Evolutionary conservation across 2,888 invertebrate genomes (phyloP).

Genomic region (Dilophus febrilis): DNA sequence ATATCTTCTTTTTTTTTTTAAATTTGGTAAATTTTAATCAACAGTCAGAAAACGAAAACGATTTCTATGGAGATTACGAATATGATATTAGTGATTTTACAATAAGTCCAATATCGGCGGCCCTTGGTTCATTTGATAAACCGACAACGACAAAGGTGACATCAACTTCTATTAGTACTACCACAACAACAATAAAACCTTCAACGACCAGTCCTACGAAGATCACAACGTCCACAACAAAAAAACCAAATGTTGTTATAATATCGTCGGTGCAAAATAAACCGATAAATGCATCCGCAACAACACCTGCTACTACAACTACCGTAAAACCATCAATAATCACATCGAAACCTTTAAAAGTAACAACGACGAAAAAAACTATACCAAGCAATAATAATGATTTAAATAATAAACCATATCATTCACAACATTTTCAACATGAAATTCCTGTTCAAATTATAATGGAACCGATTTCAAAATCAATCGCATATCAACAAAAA

Average conservation of each 20-base stretch:
- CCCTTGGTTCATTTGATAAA: slow-evolving; percentile 7
- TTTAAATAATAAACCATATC: no score
- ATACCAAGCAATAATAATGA: no score
- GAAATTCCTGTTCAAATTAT: slow-evolving; percentile 8
- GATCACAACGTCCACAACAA: not conserved
- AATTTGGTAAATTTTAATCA: no score
- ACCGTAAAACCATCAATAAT: no score
- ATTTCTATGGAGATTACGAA: slow-evolving; percentile 10
- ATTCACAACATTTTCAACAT: not conserved
- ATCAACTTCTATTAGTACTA: not conserved
- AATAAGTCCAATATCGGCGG: slow-evolving; percentile 19
- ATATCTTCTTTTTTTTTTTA: no score
- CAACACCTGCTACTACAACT: no score
- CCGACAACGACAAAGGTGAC: not conserved
- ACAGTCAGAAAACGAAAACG: not conserved
- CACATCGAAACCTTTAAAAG: not conserved
- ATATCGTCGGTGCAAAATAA: not conserved
- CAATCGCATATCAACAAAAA: no score
- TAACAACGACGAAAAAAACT: not conserved
- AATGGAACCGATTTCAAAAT: slow-evolving; percentile 4
- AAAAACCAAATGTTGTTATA: not conserved
- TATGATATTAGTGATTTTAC: slow-evolving; percentile 27
- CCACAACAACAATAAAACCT: not conserved
- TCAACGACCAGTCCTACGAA: not conserved
- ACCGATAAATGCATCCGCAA: not conserved